These are phyloP conservation scores for Spermophilus dauricus DNA, from an alignment of 2,113 vertebrate species.

Conservation along the genomic window DNA sequence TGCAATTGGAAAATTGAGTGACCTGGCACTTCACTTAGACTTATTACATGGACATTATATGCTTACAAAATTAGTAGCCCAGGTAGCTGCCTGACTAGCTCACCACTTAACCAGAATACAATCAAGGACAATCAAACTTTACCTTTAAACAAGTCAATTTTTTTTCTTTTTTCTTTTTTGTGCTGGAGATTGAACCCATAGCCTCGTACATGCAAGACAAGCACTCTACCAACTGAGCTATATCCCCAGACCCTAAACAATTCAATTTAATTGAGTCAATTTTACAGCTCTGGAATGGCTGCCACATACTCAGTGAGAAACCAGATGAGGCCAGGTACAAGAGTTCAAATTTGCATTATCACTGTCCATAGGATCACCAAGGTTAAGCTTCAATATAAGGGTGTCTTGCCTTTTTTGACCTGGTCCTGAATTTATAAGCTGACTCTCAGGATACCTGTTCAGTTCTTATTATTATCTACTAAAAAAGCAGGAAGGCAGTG, in stretches of 20 bases:
- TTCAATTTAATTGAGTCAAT: not conserved
- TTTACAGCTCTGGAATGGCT: not conserved
- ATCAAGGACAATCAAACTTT: not conserved
- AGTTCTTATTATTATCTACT: not conserved
- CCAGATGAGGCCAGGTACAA: not conserved
- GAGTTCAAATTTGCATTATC: not conserved
- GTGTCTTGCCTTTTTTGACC: not conserved
- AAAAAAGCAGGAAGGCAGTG: not conserved
- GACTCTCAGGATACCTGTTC: not conserved
- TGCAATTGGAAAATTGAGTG: not conserved
- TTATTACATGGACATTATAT: not conserved
- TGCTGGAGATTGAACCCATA: too few relatives aligned
- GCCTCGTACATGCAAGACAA: too few relatives aligned
- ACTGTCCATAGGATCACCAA: not conserved
- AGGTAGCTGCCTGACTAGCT: not conserved
- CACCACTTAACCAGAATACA: not conserved
- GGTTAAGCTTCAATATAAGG: not conserved
- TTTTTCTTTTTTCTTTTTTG: too few relatives aligned
- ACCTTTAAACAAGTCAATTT: not conserved
- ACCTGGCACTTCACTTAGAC: not conserved
- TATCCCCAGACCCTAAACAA: not conserved
- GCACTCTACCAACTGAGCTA: too few relatives aligned
- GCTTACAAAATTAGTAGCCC: not conserved
- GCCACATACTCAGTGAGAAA: not conserved
- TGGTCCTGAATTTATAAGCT: not conserved